These are phyloP conservation scores for Desmodus rotundus DNA, from an alignment of 2,113 vertebrate genomes.

Conservation along the genomic window DNA sequence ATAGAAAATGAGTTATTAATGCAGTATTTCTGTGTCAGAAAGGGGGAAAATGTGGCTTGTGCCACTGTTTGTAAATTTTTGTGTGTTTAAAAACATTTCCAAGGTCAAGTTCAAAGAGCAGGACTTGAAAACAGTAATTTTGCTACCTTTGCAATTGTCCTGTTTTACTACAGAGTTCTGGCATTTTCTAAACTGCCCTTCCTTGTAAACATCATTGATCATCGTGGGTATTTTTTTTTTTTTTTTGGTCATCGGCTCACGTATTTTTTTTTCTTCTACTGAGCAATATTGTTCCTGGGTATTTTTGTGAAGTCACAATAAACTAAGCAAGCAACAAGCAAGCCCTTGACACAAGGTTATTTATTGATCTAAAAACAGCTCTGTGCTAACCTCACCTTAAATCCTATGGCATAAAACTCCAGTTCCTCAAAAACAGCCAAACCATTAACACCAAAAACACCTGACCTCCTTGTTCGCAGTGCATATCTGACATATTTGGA, in stretches of 20 bases:
- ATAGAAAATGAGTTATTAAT: neutral
- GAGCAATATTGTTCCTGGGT: neutral
- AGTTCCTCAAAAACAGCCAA: neutral
- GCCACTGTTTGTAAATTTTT: neutral
- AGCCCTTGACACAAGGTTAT: neutral
- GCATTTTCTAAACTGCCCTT: neutral
- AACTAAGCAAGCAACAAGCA: neutral
- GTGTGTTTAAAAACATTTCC: slow-evolving; percentile 1
- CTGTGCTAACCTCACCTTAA: neutral
- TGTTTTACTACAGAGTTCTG: fast-evolving
- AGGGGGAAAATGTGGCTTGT: neutral
- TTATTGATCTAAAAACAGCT: slow-evolving; percentile 39
- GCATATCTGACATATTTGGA: neutral
- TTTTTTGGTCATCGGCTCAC: neutral
- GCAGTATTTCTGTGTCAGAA: neutral
- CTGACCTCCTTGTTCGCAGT: neutral
- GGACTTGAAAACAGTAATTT: neutral
- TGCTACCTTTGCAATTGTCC: neutral
- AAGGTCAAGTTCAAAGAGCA: neutral
- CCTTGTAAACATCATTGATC: neutral
- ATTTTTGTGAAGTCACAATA: slow-evolving; percentile 48
- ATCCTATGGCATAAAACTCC: neutral
- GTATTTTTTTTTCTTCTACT: neutral
- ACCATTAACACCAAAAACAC: neutral
- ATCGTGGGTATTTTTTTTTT: neutral